These are phyloP conservation scores for Pomacea maculata DNA, from an alignment of 1,140 invertebrate species.

Conservation along the genomic window DNA sequence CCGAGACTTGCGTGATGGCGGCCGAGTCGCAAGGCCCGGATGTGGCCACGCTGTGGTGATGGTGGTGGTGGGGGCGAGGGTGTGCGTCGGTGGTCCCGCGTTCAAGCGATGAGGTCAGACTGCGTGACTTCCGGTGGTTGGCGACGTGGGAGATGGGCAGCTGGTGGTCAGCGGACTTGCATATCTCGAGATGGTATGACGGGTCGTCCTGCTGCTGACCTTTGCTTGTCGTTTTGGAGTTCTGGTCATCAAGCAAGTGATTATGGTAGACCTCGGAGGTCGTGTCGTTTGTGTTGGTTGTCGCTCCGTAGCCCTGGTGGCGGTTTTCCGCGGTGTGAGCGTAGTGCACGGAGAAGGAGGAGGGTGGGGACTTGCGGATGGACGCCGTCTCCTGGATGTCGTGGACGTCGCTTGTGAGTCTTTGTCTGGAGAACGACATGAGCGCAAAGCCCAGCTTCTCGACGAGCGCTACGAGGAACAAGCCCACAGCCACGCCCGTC, in stretches of 20 bases:
- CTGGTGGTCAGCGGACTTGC: too few species aligned
- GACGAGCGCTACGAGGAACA: constrained; percentile 69
- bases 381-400: background rate
- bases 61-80: constrained; percentile 1
- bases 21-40: background rate
- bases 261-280: too few species aligned
- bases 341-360: background rate
- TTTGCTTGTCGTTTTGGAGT: too few species aligned
- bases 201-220: too few species aligned
- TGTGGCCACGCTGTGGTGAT: constrained; percentile 13
- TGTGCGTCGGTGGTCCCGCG: too few species aligned
- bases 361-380: background rate
- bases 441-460: constrained; percentile 68
- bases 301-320: too few species aligned
- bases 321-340: background rate
- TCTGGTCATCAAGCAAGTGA: too few species aligned
- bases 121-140: too few species aligned
- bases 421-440: constrained; percentile 1
- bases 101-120: too few species aligned
- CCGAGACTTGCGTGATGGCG: constrained; percentile 35
- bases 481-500: constrained; percentile 66
- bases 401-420: background rate
- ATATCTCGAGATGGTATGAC: too few species aligned
- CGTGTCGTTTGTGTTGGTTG: too few species aligned
- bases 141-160: too few species aligned